Evolutionary conservation across 1,140 invertebrate species (phyloP), one percentile per base, ranked within the genome.

Genomic region (Ips nitidus): DNA sequence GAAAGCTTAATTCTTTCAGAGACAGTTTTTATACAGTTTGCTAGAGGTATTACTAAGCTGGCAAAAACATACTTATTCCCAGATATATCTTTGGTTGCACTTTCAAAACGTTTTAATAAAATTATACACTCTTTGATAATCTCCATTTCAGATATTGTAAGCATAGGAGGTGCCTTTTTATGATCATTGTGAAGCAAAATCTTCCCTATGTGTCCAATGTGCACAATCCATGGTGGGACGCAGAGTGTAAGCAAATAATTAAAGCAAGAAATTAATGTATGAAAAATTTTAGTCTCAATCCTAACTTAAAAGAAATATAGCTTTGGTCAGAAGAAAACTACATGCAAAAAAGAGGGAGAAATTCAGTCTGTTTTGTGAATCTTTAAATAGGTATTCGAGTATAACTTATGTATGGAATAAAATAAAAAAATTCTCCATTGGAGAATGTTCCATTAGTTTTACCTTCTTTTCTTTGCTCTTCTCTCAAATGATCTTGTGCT

Each of bases 41-140:
- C 36, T 37, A 67, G 37, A 45, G 65, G 65, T 2, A 67, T 67
- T 45, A 67, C 45, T 50, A 67, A 39, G 40, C 65, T 47, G 2
- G 3, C 52, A 57, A 4, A 45, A 43, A 67, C 38, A 47, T 67
- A 67, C 6, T 56, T 41, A 2, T 67, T n/a, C n/a, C 57, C 57
- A 42, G 41, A 59, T 36, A 59, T 59, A 59, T 59, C 57, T 41
- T 59, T 59, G 2, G 57, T 59, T 2, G 57, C 57, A 3, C n/a
- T 2, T 4, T 59, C 57, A 42, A 59, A 59, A 5, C 40, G 57
- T 36, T 41, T 59, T n/a, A 59, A 38, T 5, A 59, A 40, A n/a
- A 42, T 38, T 59, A 59, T 42, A 59, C 40, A 41, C 40, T 59
- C 41, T 2, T 3, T 5, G 22, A 59, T 43, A 42, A 42, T 43